Evolutionary conservation across 2,888 invertebrate genomes (phyloP).

Genomic region (Laothoe populi): DNA sequence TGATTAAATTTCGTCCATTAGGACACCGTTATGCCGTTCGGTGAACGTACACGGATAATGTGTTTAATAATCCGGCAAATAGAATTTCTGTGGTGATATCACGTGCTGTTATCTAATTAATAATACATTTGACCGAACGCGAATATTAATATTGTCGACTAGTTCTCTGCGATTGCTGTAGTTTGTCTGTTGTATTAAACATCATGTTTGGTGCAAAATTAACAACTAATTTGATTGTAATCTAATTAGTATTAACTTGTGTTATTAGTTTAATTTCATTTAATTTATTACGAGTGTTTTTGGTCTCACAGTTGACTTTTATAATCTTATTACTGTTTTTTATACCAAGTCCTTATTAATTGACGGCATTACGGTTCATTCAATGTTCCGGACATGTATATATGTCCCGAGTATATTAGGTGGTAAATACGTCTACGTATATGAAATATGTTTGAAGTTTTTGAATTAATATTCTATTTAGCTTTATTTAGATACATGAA

Average conservation of each 20-base stretch:
- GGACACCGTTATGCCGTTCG: slow-evolving; percentile 75
- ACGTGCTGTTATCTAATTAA: slow-evolving; percentile 52
- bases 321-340: too few relatives aligned
- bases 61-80: slow-evolving; percentile 74
- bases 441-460: background rate
- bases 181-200: slow-evolving; percentile 12
- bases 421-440: too few relatives aligned
- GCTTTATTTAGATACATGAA: slow-evolving; percentile 11
- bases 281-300: too few relatives aligned
- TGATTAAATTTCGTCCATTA: slow-evolving; percentile 84
- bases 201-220: too few relatives aligned
- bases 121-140: slow-evolving; percentile 37
- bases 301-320: too few relatives aligned
- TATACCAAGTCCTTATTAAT: too few relatives aligned
- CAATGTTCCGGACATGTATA: too few relatives aligned
- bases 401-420: too few relatives aligned
- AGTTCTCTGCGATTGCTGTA: background rate
- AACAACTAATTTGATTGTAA: too few relatives aligned
- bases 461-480: background rate
- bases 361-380: too few relatives aligned
- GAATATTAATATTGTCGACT: slow-evolving; percentile 23
- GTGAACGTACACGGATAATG: slow-evolving; percentile 71
- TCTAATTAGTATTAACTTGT: background rate
- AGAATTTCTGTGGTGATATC: slow-evolving; percentile 66
- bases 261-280: too few relatives aligned